A percentile compares a stretch with the other conserved stretches of the same genome.
These are phyloP conservation scores for Tragelaphus imberbis DNA, from an alignment of 2,113 vertebrate species.

Conservation along the genomic window DNA sequence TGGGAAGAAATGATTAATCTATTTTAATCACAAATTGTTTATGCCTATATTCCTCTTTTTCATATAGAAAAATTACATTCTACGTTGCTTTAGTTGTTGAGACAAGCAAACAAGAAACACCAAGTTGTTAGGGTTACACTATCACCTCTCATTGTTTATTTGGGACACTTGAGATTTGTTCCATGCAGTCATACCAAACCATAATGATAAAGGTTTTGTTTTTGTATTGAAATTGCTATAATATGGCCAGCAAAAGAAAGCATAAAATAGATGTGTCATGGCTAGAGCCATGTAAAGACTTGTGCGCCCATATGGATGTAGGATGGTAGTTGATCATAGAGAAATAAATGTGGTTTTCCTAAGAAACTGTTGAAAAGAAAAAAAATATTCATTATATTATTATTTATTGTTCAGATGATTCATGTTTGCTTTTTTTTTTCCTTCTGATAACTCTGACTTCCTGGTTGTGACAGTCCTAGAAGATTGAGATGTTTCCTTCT, in stretches of 20 bases:
- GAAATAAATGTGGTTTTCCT: neutral
- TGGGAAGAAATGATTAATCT: neutral
- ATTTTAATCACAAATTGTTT: neutral
- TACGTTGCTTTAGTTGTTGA: neutral
- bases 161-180: neutral
- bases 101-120: neutral
- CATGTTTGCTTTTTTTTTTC: neutral
- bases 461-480: neutral
- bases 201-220: neutral
- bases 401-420: neutral
- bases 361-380: neutral
- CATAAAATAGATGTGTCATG: neutral
- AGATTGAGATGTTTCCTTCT: neutral
- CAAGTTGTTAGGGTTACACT: neutral
- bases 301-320: neutral
- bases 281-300: neutral
- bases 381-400: neutral
- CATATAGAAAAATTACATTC: neutral
- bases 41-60: neutral
- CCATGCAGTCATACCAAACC: neutral
- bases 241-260: neutral
- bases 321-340: neutral
- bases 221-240: neutral
- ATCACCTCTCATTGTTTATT: neutral
- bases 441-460: neutral